Base-by-base conservation (phyloP, 2,113 vertebrate genomes). In the Vicugna pacos region DNA sequence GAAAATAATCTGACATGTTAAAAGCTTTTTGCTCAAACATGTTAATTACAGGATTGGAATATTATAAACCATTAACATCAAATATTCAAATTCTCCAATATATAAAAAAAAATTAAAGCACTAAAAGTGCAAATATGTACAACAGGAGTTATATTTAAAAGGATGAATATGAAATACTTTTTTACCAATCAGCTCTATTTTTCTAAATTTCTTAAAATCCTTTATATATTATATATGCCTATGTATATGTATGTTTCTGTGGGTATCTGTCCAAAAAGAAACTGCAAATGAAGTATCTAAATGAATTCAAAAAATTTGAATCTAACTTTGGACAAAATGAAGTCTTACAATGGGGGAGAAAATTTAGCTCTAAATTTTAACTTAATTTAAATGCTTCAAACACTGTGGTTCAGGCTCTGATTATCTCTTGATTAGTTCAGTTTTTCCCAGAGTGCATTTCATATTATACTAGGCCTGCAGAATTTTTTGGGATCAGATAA, bases 401-500 rank as follows among this genome's bases (percentile, higher is more conserved):
- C 28, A 65, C 24, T 67, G 3, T 91, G 4, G 42, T 62, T 84
- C 32, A 77, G 22, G 20, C n/a, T 95, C 54, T 82, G 54, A 73
- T 82, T 91, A 88, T 80, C 67, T 60, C 35, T 81, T 65, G 35
- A 73, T 93, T 82, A 85, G 30, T 56, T 95, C 52, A 52, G 13
- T 82, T 93, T 96, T 85, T 75, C 48, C 32, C 6, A 46, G n/a
- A 24, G 32, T 22, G 2, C 30, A 38, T 96, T 92, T 95, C 2
- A 24, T 79, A 65, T 35, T 89, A 72, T 17, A 81, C 12, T 38
- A 77, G 48, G 22, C 10, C 19, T 30, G 58, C 46, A 94, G 30
- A 48, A 76, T 82, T 94, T 80, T 89, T 48, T 86, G 28, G 73
- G 73, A 82, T 96, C n/a, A 77, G 58, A n/a, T 75, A 89, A 85